Percentiles rank a stretch among this genome's conserved stretches.
Conservation (phyloP, 2,888 invertebrate genomes). For the Nemapogon koenigi region DNA sequence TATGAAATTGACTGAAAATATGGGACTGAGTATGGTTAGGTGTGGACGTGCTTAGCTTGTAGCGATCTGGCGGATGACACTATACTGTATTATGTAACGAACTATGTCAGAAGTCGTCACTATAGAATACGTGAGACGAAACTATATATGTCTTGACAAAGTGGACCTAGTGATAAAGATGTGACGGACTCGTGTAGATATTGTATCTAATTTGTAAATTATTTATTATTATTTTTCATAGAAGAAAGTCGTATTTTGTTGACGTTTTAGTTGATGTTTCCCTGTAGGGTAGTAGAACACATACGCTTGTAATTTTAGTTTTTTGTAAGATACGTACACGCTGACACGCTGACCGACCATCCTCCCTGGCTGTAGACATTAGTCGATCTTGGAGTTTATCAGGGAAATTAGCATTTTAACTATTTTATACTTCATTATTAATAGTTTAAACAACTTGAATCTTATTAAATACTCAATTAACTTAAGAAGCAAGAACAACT, state of each 20-base stretch:
- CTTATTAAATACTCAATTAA: too few species aligned
- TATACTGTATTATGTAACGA: too few species aligned
- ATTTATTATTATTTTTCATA: conserved; percentile 56
- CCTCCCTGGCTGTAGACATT: not conserved
- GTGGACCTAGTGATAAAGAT: conserved; percentile 53
- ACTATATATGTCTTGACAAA: too few species aligned
- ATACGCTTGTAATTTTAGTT: conserved; percentile 62
- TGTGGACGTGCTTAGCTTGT: not conserved
- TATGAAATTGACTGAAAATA: conserved; percentile 60
- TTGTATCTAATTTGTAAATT: conserved; percentile 64
- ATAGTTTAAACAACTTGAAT: too few species aligned
- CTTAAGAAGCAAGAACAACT: too few species aligned
- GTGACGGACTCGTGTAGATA: conserved; percentile 51
- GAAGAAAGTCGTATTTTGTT: conserved; percentile 65
- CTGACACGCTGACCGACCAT: too few species aligned
- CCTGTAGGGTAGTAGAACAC: conserved; percentile 49
- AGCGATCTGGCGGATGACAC: not conserved
- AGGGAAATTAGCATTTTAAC: not conserved
- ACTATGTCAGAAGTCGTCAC: too few species aligned
- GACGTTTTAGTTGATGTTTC: conserved; percentile 65
- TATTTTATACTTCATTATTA: not conserved
- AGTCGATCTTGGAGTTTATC: not conserved
- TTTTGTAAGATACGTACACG: not conserved
- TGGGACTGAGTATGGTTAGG: conserved; percentile 61
- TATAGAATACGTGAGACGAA: conserved; percentile 40